Evolutionary conservation across 2,888 invertebrate species (phyloP), one percentile per base, ranked within the genome.

Genomic region (Eupithecia tripunctaria): DNA sequence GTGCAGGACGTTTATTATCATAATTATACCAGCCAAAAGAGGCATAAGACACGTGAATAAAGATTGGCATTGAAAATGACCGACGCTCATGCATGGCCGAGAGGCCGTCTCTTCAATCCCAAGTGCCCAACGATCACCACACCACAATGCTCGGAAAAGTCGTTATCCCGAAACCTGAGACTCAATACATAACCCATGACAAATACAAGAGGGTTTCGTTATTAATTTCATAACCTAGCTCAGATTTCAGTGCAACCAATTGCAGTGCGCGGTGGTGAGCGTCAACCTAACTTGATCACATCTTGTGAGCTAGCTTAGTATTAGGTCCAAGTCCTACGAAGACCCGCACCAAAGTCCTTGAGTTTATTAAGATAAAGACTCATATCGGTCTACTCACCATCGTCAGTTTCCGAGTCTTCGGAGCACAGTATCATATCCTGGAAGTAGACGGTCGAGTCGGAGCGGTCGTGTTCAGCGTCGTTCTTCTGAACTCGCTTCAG

Each of bases 401-500:
- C 98, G 86, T 98, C 98, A 60, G 97, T 97, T 73, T 97, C 97
- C 68, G 98, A 98, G 86, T 98, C 98, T 86, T 98, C 98, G 0
- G 98, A 98, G 88, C 98, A 98, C 84, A 98, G 97, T 72, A 97
- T 96, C 91, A 98, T 97, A 91, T 99, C 98, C 91, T 98, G 98
- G 90, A 98, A 98, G 93, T 98, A 99, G n/a, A 98, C 98, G 66
- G 98, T 98, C 14, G 98, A 98, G 91, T 98, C 99, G 6, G 98
- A 98, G 66, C 97, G 97, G 86, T 98, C 98, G 63, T 97, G 98
- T 87, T 97, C 97, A 59, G 97, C 96, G 74, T 97, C 97, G 72
- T 94, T 97, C 82, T 97, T 97, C 87, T 96, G 97, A 64, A 95
- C 95, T 72, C 98, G 95, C 88, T 97, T 98, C 81, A 98, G 90